These are phyloP conservation scores for Copsychus sechellarum DNA, from an alignment of 2,113 vertebrate genomes.

Conservation along the genomic window DNA sequence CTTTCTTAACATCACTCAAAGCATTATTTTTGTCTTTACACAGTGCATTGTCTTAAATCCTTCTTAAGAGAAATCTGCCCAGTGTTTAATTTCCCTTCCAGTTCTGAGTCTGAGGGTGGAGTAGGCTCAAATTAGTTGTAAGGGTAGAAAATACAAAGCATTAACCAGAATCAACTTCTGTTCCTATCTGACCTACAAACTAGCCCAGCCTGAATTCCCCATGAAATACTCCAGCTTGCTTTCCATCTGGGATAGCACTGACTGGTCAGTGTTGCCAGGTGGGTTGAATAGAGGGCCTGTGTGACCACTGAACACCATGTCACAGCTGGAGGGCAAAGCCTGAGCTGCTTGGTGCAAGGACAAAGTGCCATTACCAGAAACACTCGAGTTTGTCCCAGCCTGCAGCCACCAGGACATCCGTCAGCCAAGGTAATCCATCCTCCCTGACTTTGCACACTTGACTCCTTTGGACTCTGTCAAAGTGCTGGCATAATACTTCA, in stretches of 20 bases:
- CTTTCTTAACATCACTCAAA: not conserved
- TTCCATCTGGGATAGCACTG: not conserved
- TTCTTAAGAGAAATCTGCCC: not conserved
- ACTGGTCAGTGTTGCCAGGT: not conserved
- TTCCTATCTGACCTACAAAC: not conserved
- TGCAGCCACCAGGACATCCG: not conserved
- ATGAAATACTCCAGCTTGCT: not conserved
- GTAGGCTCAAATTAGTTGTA: not conserved
- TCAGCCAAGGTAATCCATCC: not conserved
- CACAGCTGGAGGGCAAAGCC: not conserved
- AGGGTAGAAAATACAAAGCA: not conserved
- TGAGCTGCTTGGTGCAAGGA: not conserved
- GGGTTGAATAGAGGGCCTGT: fast-evolving
- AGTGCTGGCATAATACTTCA: conserved; percentile 17
- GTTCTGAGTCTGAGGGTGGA: not conserved
- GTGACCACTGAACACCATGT: fast-evolving
- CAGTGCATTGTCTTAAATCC: fast-evolving
- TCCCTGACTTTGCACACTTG: not conserved
- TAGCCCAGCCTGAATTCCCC: not conserved
- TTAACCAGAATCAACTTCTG: not conserved
- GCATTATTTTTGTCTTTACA: not conserved
- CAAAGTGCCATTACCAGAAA: not conserved
- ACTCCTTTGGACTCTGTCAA: not conserved
- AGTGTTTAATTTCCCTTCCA: not conserved
- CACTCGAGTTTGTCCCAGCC: not conserved